Conservation (phyloP, 2,113 vertebrate genomes). For the Phaethon lepturus region DNA sequence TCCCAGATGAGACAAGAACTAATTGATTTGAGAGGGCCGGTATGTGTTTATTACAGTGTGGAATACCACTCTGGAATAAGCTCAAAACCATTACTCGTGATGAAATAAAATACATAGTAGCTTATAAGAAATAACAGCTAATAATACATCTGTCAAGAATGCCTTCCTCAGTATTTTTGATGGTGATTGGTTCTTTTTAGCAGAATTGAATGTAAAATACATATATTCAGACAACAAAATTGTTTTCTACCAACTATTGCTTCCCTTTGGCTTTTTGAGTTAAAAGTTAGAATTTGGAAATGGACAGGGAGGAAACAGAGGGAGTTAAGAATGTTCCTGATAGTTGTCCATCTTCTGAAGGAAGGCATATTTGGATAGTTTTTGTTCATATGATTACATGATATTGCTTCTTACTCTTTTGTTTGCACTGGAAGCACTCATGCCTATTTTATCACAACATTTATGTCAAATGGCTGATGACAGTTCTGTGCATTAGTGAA, state of each 20-base stretch:
- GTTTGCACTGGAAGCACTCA: neutral
- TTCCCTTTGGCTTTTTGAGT: neutral
- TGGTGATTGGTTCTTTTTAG: neutral
- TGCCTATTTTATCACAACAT: neutral
- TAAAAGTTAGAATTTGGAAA: neutral
- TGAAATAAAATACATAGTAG: neutral
- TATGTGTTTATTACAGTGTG: slow-evolving; percentile 67
- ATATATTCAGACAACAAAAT: neutral
- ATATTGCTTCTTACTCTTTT: neutral
- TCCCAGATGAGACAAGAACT: slow-evolving; percentile 97
- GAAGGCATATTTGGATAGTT: neutral
- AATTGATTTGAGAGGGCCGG: slow-evolving; percentile 94
- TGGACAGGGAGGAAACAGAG: neutral
- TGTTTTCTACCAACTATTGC: neutral
- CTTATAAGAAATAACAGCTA: neutral
- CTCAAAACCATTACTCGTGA: neutral
- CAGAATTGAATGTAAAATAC: neutral
- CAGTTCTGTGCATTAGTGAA: neutral
- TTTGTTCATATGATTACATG: neutral
- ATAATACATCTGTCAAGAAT: neutral
- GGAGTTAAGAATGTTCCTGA: neutral
- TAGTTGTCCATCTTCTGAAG: neutral
- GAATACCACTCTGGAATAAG: neutral
- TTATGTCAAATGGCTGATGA: neutral
- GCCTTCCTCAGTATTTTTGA: neutral